Evolutionary conservation across 2,113 vertebrate species (phyloP), one percentile per base, ranked within the genome.

Genomic region (Zonotrichia leucophrys): DNA sequence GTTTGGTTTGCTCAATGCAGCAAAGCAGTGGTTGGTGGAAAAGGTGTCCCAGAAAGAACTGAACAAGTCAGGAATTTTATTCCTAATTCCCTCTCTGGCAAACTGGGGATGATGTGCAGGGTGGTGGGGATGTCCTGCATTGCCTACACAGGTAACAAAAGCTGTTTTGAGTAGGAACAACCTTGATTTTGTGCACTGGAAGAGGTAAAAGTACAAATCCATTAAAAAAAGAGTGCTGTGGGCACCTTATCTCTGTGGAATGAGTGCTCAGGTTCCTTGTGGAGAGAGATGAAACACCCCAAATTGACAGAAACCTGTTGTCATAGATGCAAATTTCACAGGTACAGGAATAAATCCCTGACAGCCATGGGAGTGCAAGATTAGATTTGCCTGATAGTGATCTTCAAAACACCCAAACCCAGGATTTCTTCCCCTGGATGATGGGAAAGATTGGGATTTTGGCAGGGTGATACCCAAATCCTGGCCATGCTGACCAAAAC

Each of bases 151-250:
- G 21, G 11, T 19, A 30, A n/a, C 10, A 28, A 83, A 88, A 86
- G 3, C 0, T 4, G 2, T 23, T 68, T 17, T 3, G 3, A 28
- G 12, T 4, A 31, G 52, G 37, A 79, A 8, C 1, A 3, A 41
- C 13, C 53, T 76, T 35, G 31, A 11, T 46, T 72, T 81, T 47
- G 39, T 22, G 49, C n/a, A 19, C 10, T 37, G 30, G 39, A 62
- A 74, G 60, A 77, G 24, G 22, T 15, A 64, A 81, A 93, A 67
- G 15, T 9, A 8, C 12, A 22, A 25, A 46, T 24, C 18, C 24
- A 6, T 52, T 42, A 33, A 25, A 74, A 73, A 39, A 58, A n/a
- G 31, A 72, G 24, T 19, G 33, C 18, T 28, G 30, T 25, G 47
- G 39, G 13, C 37, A n/a, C 11, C n/a, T 83, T 21, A 23, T n/a